Evolutionary conservation across 2,113 vertebrate species (phyloP), one percentile per base, ranked within the genome.

Genomic region (Toxotes jaculatrix): DNA sequence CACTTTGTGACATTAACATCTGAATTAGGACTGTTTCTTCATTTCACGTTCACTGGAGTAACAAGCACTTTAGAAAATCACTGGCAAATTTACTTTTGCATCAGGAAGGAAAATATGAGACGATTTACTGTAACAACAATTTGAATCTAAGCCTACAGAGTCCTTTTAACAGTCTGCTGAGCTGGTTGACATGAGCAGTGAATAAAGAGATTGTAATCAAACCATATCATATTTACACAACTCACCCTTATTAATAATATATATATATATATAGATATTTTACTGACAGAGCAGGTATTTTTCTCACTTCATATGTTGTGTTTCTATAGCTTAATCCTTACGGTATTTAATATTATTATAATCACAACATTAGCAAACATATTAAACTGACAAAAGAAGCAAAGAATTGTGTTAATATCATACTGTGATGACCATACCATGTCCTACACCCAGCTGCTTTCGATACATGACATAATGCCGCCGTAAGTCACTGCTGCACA

Each of bases 1-100:
- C 43, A 62, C 31, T 53, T 76, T 64, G 57, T 66, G 36, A 76
- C 74, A 74, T 80, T 60, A 59, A 70, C 12, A 59, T 7, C 27
- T 56, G 59, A 79, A 67, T 65, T 34, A 79, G 0, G 8, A 17
- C 17, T 7, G 31, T 56, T 27, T 71, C 27, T 38, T 67, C 9
- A 64, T 77, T 68, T 65, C 71, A 49, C 64, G 19, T 27, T 27
- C 27, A 27, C 27, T 27, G 27, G 27, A 27, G 27, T 27, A 27
- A 27, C 1, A 27, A 27, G 27, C 27, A 27, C 27, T 27, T 27
- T 27, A 27, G 27, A 27, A 27, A 27, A 27, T 27, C 27, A 27
- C 27, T 27, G 27, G 27, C 27, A 27, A 27, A 27, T 27, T 27
- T 27, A 27, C 27, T 27, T 27, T 27, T 27, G 27, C 27, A 1